Conservation (phyloP, 2,113 vertebrate genomes). For the Notothenia coriiceps region DNA sequence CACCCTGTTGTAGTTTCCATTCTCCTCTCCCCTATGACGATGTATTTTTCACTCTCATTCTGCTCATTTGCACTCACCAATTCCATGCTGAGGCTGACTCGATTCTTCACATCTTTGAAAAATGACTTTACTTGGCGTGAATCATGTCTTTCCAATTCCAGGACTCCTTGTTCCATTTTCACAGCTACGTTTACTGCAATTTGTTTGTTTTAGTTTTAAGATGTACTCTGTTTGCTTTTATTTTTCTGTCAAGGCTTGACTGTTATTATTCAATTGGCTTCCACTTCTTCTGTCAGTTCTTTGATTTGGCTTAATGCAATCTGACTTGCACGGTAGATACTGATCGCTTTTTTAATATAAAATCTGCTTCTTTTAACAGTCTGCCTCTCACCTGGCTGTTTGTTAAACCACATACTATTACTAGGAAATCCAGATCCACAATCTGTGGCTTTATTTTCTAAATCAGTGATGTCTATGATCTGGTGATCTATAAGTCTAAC, state of each 20-base stretch:
- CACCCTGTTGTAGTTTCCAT: background rate
- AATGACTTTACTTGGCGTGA: slow-evolving; percentile 1
- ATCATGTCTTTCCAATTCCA: background rate
- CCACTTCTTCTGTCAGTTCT: background rate
- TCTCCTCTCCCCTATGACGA: background rate
- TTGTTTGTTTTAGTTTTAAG: background rate
- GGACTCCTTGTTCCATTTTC: background rate
- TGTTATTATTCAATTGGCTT: background rate
- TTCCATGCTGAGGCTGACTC: background rate
- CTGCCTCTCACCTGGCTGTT: background rate
- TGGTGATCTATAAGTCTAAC: no score
- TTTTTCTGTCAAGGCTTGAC: background rate
- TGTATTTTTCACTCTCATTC: background rate
- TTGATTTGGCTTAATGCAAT: background rate
- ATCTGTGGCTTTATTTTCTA: background rate
- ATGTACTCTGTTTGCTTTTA: background rate
- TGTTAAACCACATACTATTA: background rate
- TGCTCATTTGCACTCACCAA: background rate
- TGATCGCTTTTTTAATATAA: background rate
- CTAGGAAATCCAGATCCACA: background rate
- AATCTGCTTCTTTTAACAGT: background rate
- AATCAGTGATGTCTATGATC: background rate
- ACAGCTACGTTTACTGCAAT: background rate
- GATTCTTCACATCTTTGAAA: slow-evolving; percentile 24
- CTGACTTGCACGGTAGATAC: background rate